Evolutionary conservation across 2,113 vertebrate species (phyloP), one percentile per base, ranked within the genome.

Genomic region (Colinus virginianus): DNA sequence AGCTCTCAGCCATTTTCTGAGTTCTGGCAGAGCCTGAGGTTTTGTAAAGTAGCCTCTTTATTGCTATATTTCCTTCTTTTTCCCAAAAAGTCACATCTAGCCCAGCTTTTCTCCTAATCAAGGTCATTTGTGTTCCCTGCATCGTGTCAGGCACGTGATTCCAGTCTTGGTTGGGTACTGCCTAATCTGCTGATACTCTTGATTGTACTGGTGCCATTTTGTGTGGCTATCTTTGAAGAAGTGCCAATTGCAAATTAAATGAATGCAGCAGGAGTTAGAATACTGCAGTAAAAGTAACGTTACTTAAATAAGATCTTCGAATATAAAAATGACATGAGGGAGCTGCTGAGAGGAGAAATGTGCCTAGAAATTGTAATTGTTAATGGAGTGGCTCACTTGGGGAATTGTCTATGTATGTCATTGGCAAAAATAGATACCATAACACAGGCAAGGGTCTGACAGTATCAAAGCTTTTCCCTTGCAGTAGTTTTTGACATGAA

Each of bases 141-240:
- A 58, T 23, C 11, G 19, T 40, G 90, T 23, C 42, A 84, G 61
- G 6, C 49, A 62, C 3, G 0, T 83, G 19, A 21, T 70, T 92
- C 11, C 32, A 9, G 2, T 32, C 34, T 46, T 80, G 46, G 28
- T 17, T 43, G 6, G 20, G n/a, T 70, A 20, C 42, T 51, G 84
- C 9, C 22, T 78, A 49, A 70, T 9, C 55, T 14, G 13, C 26
- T 13, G 42, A 11, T 56, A 94, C 64, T 87, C 6, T 63, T 84
- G 66, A 51, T 22, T 26, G 11, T 64, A 32, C 7, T 77, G 87
- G 83, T 20, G 11, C 6, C 1, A 62, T 75, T 78, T 95, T 80
- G 28, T 70, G 14, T 72, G 36, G 49, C 49, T 79, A n/a, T 58
- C 59, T 93, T 78, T 82, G 87, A 90, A 90, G 75, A 92, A 87